A percentile compares a stretch with the other conserved stretches of the same genome.
Evolutionary conservation across 2,113 vertebrate genomes (phyloP).

Genomic region (Sorex fumeus): DNA sequence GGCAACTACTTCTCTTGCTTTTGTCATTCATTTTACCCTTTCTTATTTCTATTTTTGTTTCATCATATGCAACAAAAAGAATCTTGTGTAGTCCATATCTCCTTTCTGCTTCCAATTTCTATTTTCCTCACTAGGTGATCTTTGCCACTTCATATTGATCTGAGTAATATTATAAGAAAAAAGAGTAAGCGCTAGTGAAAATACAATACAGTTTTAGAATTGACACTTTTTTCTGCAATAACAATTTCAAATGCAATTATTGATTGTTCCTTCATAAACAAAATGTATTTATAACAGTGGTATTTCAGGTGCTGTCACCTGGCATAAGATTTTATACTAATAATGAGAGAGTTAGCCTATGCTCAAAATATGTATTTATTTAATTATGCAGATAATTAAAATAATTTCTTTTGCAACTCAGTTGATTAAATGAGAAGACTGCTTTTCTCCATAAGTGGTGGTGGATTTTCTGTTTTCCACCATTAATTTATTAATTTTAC

Average conservation of each 20-base stretch:
- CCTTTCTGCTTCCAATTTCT: not conserved
- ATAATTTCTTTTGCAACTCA: no score
- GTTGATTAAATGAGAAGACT: not conserved
- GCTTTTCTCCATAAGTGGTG: not conserved
- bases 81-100: not conserved
- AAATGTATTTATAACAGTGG: not conserved
- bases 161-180: not conserved
- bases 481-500: not conserved
- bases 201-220: no score
- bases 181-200: not conserved
- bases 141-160: not conserved
- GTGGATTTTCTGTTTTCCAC: not conserved
- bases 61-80: not conserved
- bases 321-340: not conserved
- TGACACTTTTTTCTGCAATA: no score
- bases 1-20: not conserved
- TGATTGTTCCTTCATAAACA: not conserved
- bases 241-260: no score
- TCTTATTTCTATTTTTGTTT: not conserved
- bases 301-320: not conserved
- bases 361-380: not conserved
- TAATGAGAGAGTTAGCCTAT: not conserved
- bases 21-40: constrained; percentile 14
- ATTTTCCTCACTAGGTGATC: not conserved
- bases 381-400: no score